A percentile compares a stretch with the other conserved stretches of the same genome.
Conservation (phyloP, 37 sponge, comb jelly and placozoan species). For the Petrosia ficiformis region DNA sequence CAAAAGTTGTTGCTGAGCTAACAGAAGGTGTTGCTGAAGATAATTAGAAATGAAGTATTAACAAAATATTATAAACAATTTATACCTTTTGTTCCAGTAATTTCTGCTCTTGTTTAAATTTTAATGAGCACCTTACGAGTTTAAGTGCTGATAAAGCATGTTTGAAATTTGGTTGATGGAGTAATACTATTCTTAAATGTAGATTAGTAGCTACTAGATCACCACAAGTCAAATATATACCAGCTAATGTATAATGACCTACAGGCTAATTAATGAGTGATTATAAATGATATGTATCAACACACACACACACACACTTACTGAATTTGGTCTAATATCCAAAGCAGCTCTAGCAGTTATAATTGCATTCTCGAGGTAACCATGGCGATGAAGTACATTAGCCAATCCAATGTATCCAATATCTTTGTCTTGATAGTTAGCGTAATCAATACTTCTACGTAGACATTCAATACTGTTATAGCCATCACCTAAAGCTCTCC, state of each 20-base stretch:
- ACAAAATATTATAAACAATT: background rate
- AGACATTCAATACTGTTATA: constrained; percentile 74
- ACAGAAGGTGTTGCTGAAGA: constrained; percentile 1
- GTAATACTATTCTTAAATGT: constrained; percentile 60
- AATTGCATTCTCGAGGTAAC: constrained; percentile 69
- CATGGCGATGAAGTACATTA: constrained; percentile 58
- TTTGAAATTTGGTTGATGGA: constrained; percentile 33
- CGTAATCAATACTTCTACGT: constrained; percentile 64
- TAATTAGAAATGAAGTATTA: background rate
- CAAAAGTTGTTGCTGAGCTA: constrained; percentile 1
- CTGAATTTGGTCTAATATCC: constrained; percentile 51
- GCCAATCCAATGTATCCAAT: constrained; percentile 74
- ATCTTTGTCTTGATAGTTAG: constrained; percentile 43
- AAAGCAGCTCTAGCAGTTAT: constrained; percentile 69
- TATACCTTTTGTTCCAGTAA: constrained; percentile 41
- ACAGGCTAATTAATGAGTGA: constrained; percentile 31
- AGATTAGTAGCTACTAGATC: constrained; percentile 47
- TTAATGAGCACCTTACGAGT: constrained; percentile 62
- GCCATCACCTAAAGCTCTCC: constrained; percentile 69
- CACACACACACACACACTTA: constrained; percentile 23
- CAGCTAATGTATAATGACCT: constrained; percentile 57
- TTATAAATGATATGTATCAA: background rate
- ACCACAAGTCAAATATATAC: constrained; percentile 33
- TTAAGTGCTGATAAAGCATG: constrained; percentile 54
- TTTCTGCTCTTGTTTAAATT: constrained; percentile 64